Evolutionary conservation across 2,888 invertebrate species (phyloP).

Genomic region (Orchesella flavescens): DNA sequence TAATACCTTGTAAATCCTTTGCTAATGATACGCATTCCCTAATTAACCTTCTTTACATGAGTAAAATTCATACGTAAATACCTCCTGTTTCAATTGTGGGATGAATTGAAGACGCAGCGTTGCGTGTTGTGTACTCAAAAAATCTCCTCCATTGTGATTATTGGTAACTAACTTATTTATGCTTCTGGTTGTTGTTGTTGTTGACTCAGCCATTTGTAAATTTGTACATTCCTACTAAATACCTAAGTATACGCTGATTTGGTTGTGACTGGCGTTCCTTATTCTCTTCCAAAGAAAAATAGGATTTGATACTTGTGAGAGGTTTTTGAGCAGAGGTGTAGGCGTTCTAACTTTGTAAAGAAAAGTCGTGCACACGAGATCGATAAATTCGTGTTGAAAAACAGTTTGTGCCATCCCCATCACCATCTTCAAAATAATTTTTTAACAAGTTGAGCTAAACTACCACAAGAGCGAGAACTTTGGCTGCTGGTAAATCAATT

Average conservation of each 20-base stretch:
- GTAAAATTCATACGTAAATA: background rate
- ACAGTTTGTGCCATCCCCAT: background rate
- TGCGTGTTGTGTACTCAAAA: no score
- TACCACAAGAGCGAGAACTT: constrained; percentile 1
- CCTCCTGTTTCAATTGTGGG: no score
- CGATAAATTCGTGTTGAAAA: constrained; percentile 7
- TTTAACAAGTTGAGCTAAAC: background rate
- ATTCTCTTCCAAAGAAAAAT: no score
- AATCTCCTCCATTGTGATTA: no score
- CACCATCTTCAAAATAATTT: background rate
- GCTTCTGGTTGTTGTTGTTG: no score
- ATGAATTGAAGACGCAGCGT: no score
- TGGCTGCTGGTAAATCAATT: constrained; percentile 1
- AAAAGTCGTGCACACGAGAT: background rate
- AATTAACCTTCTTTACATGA: background rate
- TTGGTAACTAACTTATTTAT: no score
- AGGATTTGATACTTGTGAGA: no score
- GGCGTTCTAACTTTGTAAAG: background rate
- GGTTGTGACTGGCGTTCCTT: no score
- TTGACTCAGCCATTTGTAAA: no score
- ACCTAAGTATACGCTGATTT: no score
- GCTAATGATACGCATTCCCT: background rate
- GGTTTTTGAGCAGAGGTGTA: constrained; percentile 1
- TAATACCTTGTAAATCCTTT: background rate
- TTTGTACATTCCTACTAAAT: no score